Evolutionary conservation across 1,140 invertebrate genomes (phyloP), one percentile per base, ranked within the genome.

Genomic region (Eumaeus atala): DNA sequence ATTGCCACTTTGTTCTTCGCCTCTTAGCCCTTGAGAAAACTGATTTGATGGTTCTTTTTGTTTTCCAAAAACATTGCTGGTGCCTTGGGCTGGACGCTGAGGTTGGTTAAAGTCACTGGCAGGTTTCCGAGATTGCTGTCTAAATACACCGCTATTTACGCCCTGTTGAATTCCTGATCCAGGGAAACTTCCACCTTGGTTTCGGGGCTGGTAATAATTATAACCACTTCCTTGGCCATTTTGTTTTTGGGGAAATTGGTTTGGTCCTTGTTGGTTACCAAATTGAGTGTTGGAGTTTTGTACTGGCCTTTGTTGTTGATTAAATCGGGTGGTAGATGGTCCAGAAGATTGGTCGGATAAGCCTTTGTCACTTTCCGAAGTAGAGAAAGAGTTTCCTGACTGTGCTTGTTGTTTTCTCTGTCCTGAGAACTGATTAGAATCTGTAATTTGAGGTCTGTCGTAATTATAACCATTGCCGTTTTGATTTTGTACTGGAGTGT

Each of bases 401-500:
- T 14, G 40, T 9, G 12, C 40, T 16, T 16, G 5, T 10, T 44
- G 40, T 9, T 0, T 17, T 9, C 12, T 16, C 17, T 44, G 51
- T 28, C 38, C 42, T 0, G 51, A 21, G 14, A 50, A 50, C 42
- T 40, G 50, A 28, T 3, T 51, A 21, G 37, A n/a, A 14, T 44
- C 40, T 16, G 3, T 18, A 34, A n/a, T 50, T 54, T 58, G 56
- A 18, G 47, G 51, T 53, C n/a, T 51, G 12, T 36, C 34, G 10
- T 58, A 51, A 38, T 37, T 37, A 28, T 56, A 56, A 21, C 54
- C 54, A 38, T 38, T 56, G 1, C 28, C 35, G 1, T 48, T 16
- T 42, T 51, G 44, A n/a, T 8, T 59, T 64, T 56, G 62, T 49
- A 21, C 37, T 0, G 12, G 9, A 34, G 49, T n/a, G 16, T 34